Evolutionary conservation across 2,113 vertebrate genomes (phyloP).

Genomic region (Melanerpes aurifrons): DNA sequence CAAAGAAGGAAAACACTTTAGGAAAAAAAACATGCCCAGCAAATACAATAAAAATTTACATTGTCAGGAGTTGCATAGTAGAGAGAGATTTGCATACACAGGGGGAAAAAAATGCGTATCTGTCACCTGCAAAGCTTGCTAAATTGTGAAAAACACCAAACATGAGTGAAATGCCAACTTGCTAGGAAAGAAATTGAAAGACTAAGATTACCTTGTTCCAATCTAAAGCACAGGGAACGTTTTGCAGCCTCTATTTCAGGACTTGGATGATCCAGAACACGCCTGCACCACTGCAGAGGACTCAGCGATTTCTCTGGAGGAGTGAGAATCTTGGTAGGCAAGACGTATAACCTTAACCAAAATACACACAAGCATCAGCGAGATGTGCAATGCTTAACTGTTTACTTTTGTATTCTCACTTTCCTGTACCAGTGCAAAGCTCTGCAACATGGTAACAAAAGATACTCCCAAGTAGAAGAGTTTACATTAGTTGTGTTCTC

Average conservation of each 20-base stretch:
- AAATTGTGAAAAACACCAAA: background rate
- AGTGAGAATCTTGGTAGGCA: constrained; percentile 80
- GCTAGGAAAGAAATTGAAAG: background rate
- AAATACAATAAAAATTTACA: background rate
- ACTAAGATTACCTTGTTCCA: constrained; percentile 91
- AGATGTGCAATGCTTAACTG: background rate
- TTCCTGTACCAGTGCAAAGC: background rate
- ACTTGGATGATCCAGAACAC: constrained; percentile 90
- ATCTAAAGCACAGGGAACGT: constrained; percentile 89
- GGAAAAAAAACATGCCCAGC: background rate
- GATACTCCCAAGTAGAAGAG: background rate
- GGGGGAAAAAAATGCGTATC: background rate
- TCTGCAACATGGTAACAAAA: background rate
- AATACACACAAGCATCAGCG: constrained; percentile 51
- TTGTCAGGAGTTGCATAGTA: background rate
- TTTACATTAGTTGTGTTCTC: background rate
- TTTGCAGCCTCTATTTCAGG: constrained; percentile 93
- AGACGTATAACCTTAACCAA: constrained; percentile 89
- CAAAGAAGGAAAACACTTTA: background rate
- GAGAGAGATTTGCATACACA: background rate
- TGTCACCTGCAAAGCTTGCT: background rate
- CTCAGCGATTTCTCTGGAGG: constrained; percentile 78
- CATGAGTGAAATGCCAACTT: fast-evolving
- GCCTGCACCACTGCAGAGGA: constrained; percentile 94
- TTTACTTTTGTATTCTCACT: background rate